Evolutionary conservation across 1,140 invertebrate species (phyloP), one percentile per base, ranked within the genome.

Genomic region (Himalopsyche phryganea): DNA sequence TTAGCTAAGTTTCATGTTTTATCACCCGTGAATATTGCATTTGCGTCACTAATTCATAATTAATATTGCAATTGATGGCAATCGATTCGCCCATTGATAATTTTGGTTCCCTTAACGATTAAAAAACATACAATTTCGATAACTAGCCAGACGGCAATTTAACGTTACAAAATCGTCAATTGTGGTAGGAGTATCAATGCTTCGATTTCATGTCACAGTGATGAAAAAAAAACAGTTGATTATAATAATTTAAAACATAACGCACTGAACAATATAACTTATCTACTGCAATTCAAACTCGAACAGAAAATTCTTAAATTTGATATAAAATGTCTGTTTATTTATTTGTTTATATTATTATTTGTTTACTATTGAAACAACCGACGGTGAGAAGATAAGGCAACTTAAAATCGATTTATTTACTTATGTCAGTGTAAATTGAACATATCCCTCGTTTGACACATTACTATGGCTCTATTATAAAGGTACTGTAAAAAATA

Each of bases 21-120:
- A 66, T 66, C 63, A 65, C 66, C 66, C 60, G 63, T 66, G 60
- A 58, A 60, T 66, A 63, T 66, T 66, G 63, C 63, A 54, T 60
- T 62, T 65, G 44, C 41, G 60, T 63, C 61, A 68, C 66, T 69
- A 69, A 63, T 60, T 54, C 54, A 60, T 42, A 62, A 36, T 42
- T 52, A 41, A 54, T 60, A 64, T 64, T 64, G 62, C 62, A 58
- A 50, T 41, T 50, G 33, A 36, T 52, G 57, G 57, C 53, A 46
- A 6, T 45, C 7, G 41, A 14, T 53, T 19, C 41, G 50, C 40
- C 50, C 38, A 28, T n/a, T 28, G 46, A 48, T 28, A 13, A 48
- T 33, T 11, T 48, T 7, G 23, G 3, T 3, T 28, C 23, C 23
- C 23, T 40, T n/a, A 13, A 40, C 15, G n/a, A n/a, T 40, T 40